These are phyloP conservation scores for Coelopa pilipes DNA, from an alignment of 2,888 invertebrate species.

Conservation along the genomic window DNA sequence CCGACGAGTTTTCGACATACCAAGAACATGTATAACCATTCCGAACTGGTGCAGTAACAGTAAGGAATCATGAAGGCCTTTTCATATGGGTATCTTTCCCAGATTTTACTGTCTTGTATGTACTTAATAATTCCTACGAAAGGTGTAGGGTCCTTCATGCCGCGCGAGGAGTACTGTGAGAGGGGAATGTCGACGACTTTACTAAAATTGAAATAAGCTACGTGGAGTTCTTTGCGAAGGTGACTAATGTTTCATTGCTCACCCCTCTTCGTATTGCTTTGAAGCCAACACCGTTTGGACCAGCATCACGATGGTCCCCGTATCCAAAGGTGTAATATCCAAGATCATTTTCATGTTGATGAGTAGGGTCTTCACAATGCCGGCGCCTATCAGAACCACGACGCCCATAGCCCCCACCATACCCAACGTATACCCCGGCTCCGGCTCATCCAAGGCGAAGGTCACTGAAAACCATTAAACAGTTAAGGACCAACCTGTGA, in stretches of 20 bases:
- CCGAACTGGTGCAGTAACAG: background rate
- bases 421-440: conserved; percentile 55
- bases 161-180: background rate
- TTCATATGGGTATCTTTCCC: conserved; percentile 20
- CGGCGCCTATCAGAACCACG: conserved; percentile 53
- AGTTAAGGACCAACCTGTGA: background rate
- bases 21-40: background rate
- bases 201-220: background rate
- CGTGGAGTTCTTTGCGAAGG: background rate
- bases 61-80: conserved; percentile 36
- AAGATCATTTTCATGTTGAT: conserved; percentile 42
- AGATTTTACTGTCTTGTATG: background rate
- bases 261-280: conserved; percentile 26
- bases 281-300: conserved; percentile 43
- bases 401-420: conserved; percentile 56
- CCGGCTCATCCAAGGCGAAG: conserved; percentile 52
- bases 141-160: too few relatives aligned
- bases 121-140: background rate
- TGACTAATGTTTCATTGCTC: too few relatives aligned
- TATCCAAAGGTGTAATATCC: conserved; percentile 56
- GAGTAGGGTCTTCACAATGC: conserved; percentile 53
- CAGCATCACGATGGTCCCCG: conserved; percentile 50
- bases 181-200: conserved; percentile 1
- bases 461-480: conserved; percentile 46
- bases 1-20: too few relatives aligned